A percentile compares a stretch with the other conserved stretches of the same genome.
These are phyloP conservation scores for Liparis tanakae DNA, from an alignment of 2,797 vertebrate genomes.

Conservation along the genomic window DNA sequence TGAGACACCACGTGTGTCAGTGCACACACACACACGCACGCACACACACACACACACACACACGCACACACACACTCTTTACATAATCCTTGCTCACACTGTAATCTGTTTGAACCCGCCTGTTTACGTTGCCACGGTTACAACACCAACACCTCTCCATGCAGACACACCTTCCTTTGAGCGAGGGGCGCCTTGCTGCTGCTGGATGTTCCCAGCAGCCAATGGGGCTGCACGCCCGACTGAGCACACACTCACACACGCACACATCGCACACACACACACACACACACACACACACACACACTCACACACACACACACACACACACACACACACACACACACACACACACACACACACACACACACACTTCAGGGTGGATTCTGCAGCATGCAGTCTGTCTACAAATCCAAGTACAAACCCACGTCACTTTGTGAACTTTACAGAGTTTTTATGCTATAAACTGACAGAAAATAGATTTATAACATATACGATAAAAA, in stretches of 20 bases:
- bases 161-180: conserved; percentile 80
- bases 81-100: conserved; percentile 67
- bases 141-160: conserved; percentile 68
- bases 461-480: neutral
- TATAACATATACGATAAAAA: neutral
- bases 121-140: conserved; percentile 77
- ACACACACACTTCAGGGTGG: conserved; percentile 14
- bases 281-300: conserved; percentile 9
- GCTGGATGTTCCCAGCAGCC: conserved; percentile 71
- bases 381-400: neutral
- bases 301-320: conserved; percentile 7
- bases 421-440: neutral
- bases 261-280: conserved; percentile 6
- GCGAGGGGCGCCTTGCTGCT: conserved; percentile 44
- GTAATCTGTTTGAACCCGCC: conserved; percentile 72
- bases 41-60: conserved; percentile 36
- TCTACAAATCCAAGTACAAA: neutral
- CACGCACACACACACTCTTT: conserved; percentile 51
- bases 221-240: conserved; percentile 51
- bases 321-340: neutral
- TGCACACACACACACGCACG: conserved; percentile 33
- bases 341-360: conserved; percentile 7
- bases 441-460: neutral
- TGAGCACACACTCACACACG: conserved; percentile 26
- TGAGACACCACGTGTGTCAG: conserved; percentile 41